Evolutionary conservation across 1,140 invertebrate genomes (phyloP), one percentile per base, ranked within the genome.

Genomic region (Brachionus plicatilis): DNA sequence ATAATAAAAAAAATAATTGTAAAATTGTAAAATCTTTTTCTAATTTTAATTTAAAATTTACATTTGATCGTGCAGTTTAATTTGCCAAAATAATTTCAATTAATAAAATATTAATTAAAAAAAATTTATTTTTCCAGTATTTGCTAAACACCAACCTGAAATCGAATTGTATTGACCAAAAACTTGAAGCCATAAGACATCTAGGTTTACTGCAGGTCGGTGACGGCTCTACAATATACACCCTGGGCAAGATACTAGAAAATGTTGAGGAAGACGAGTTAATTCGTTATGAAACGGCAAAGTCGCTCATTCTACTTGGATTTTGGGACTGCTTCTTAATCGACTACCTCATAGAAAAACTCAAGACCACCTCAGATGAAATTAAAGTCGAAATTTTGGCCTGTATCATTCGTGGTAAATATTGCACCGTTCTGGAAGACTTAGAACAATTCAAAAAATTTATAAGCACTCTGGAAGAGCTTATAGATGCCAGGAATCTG

Each of bases 241-340:
- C 14, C 3, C 37, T 66, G 9, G 4, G 17, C 12, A 17, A 70
- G 65, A 87, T 88, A 14, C 80, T 86, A 53, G 84, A 88, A 60
- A 85, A 86, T 11, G 60, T 70, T 12, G 88, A 88, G 85, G 86
- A 87, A 43, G 87, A 88, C 17, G 83, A 87, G 14, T 83, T 87
- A 84, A 87, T 88, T n/a, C 84, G 85, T 83, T 89, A 88, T 85
- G 88, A 89, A 83, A 86, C 87, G 41, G 87, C 88, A 3, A 89
- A 89, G 82, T 87, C 89, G 29, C 87, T 89, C 2, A 86, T 89
- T 84, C 86, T 88, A 1, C 76, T 89, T n/a, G 88, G 89, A 17
- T 45, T 33, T 14, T 82, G 79, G 79, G 29, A 37, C 17, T 5
- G 12, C 4, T 14, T 29, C 45, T 12, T 65, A 6, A 37, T 41